phyloP scores from a whole-genome alignment of 2,888 invertebrate genomes.

The Alviniconcha strummeri region DNA sequence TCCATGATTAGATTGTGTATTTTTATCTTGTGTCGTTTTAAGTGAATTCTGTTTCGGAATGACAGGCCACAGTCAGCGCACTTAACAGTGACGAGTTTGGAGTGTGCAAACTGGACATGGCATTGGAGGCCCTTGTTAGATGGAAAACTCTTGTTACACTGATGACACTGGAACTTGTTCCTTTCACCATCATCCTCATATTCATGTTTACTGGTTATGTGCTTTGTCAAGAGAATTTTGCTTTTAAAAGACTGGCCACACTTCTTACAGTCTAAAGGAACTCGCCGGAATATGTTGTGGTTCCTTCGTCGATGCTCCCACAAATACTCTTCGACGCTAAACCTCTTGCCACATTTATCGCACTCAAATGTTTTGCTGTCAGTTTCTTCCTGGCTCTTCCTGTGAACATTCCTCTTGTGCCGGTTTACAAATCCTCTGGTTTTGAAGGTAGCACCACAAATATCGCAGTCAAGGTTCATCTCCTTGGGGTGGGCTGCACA shows the following conservation, averaged over 20 bases:
- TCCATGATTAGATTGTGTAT: not conserved
- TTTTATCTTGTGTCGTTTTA: not conserved
- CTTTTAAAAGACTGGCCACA: not conserved
- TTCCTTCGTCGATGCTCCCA: not conserved
- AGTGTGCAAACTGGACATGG: slow-evolving; percentile 6
- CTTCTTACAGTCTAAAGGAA: not conserved
- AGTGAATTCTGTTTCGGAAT: not conserved
- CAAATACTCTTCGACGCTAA: not conserved
- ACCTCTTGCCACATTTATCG: not conserved
- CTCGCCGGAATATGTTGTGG: not conserved
- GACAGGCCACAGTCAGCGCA: not conserved
- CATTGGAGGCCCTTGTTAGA: not conserved
- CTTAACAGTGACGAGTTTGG: not conserved
- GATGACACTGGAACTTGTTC: not conserved
- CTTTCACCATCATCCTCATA: not conserved
- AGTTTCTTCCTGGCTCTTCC: too few relatives aligned
- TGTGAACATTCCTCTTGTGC: too few relatives aligned
- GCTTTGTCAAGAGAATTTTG: not conserved
- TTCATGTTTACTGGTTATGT: not conserved
- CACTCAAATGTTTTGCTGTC: not conserved
- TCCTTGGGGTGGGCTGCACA: too few relatives aligned
- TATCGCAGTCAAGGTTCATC: too few relatives aligned
- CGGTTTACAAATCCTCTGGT: too few relatives aligned
- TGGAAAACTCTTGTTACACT: not conserved
- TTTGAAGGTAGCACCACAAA: too few relatives aligned